phyloP scores from a whole-genome alignment of 2,888 invertebrate genomes.

The Cylloceria caligata region DNA sequence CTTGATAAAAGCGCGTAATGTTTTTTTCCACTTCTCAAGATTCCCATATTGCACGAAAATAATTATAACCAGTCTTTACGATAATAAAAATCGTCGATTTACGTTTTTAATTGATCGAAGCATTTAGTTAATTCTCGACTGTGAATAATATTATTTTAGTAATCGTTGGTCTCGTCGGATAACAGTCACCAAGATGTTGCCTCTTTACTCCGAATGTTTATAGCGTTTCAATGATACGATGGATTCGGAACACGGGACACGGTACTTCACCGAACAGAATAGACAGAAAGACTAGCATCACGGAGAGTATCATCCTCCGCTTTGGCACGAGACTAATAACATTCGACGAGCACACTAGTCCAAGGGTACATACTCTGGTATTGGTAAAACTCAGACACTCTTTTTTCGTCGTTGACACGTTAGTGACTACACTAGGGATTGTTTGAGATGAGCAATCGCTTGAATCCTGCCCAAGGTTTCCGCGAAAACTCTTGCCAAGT shows the following conservation, averaged over 20 bases:
- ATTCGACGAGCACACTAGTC: constrained; percentile 5
- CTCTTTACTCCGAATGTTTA: neutral
- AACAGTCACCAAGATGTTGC: constrained; percentile 1
- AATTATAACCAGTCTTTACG: neutral
- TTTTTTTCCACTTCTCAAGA: constrained; percentile 68
- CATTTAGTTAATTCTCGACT: neutral
- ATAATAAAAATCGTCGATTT: neutral
- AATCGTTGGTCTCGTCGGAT: neutral
- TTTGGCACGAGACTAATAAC: constrained; percentile 31
- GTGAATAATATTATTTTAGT: neutral
- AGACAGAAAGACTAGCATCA: neutral
- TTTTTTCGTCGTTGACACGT: constrained; percentile 25
- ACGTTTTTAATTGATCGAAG: neutral
- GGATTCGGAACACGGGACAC: neutral
- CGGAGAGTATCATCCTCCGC: neutral
- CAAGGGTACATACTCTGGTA: constrained; percentile 32
- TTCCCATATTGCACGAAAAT: constrained; percentile 60
- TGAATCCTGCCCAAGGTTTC: constrained; percentile 49
- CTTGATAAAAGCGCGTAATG: constrained; percentile 65
- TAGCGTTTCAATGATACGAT: neutral
- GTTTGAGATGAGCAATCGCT: constrained; percentile 64
- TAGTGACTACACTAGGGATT: constrained; percentile 46
- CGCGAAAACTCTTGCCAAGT: constrained; percentile 50
- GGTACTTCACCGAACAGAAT: neutral
- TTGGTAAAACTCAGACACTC: constrained; percentile 47